Percentiles rank a stretch among this genome's conserved stretches.
Conservation (phyloP, 2,888 invertebrate species). For the Pimpla rufipes region DNA sequence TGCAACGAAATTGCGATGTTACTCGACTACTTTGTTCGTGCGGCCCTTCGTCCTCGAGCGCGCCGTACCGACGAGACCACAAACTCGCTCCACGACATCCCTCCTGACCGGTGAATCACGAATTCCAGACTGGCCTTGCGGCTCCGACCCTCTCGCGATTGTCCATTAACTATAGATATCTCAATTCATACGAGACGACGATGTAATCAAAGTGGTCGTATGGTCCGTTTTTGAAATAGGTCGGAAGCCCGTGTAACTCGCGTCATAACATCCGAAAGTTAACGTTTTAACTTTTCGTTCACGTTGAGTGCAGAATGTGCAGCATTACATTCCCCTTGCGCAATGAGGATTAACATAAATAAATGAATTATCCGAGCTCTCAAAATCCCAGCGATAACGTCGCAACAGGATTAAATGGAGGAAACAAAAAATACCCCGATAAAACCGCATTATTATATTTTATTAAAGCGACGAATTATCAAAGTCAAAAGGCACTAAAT, state of each 20-base stretch:
- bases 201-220: slow-evolving; percentile 36
- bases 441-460: too few species aligned
- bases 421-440: too few species aligned
- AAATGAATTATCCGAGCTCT: too few species aligned
- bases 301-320: background rate
- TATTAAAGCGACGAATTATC: too few species aligned
- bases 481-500: too few species aligned
- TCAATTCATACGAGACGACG: slow-evolving; percentile 60
- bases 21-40: background rate
- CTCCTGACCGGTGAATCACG: slow-evolving; percentile 23
- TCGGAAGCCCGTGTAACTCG: background rate
- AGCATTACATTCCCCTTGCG: too few species aligned
- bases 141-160: slow-evolving; percentile 33
- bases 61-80: slow-evolving; percentile 20
- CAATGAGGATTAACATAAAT: too few species aligned
- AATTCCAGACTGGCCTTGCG: slow-evolving; percentile 33
- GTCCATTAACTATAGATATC: slow-evolving; percentile 65
- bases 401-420: too few species aligned
- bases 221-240: slow-evolving; percentile 6
- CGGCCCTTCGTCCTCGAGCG: slow-evolving; percentile 1
- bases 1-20: slow-evolving; percentile 26
- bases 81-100: slow-evolving; percentile 1
- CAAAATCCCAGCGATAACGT: too few species aligned
- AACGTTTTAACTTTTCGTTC: background rate
- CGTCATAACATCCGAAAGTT: background rate